Conservation (phyloP, 2,888 invertebrate species). For the Leistus spinibarbis region DNA sequence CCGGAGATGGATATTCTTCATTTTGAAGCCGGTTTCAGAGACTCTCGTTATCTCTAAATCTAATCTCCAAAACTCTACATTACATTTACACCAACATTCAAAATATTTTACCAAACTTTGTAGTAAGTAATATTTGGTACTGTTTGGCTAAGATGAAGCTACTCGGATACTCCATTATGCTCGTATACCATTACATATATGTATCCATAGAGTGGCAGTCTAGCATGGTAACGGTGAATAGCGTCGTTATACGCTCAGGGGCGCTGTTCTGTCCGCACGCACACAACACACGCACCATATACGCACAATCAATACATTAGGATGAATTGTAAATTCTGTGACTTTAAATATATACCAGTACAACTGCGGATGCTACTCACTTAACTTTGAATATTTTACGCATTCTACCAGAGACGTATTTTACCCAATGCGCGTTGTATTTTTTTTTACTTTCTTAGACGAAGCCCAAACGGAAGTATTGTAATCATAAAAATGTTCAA, state of each 20-base stretch:
- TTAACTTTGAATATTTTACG: not conserved
- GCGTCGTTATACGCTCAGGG: not conserved
- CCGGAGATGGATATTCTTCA: not conserved
- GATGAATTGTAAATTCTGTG: conserved; percentile 26
- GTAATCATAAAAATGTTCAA: too few relatives aligned
- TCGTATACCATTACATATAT: not conserved
- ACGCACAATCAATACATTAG: conserved; percentile 33
- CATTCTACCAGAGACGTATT: not conserved
- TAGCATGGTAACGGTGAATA: not conserved
- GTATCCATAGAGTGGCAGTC: not conserved
- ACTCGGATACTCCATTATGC: not conserved
- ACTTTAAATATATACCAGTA: not conserved
- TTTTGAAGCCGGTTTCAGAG: not conserved
- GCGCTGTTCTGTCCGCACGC: too few relatives aligned
- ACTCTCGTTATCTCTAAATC: not conserved
- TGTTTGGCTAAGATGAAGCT: not conserved
- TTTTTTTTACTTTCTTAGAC: too few relatives aligned
- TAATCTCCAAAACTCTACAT: too few relatives aligned
- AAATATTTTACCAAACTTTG: too few relatives aligned
- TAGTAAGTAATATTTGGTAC: too few relatives aligned
- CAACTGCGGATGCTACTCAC: not conserved
- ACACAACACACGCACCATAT: not conserved
- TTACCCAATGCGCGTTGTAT: too few relatives aligned
- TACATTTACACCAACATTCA: too few relatives aligned
- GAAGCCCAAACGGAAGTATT: too few relatives aligned